Base-by-base conservation (phyloP, 2,113 vertebrate species). In the Notarius lentiginosus region DNA sequence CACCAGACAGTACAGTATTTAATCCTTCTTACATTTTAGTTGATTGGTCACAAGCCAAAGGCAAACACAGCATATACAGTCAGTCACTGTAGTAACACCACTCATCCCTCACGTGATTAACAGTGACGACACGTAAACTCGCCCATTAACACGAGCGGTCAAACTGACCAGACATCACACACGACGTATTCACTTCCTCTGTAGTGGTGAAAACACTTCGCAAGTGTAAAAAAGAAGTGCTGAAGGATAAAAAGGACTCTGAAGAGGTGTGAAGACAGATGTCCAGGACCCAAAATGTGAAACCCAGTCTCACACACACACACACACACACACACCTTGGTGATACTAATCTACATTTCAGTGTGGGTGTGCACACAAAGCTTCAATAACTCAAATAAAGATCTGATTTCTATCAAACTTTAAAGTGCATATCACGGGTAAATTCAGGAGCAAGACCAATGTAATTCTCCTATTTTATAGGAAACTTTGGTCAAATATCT, bases 321-420 rank as follows among this genome's bases (percentile, higher is more conserved):
- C 70, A 58, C 58, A 70, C 82, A 30, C 30, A 60, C 24, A 22
- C 41, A 18, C 41, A 18, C 27, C 56, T 80, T 85, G 85, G 83
- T 65, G 66, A 86, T 82, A 60, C 56, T 77, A 82, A 88, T 86
- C 11, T 2, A 5, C n/a, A 8, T 55, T 1, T 20, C 24, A 70
- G 20, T 77, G 1, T 63, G 34, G 1, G 41, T 4, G 14, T 17
- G 27, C 34, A 66, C 18, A 73, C 56, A 61, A 47, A 47, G 30
- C 10, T 75, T 82, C 47, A 56, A 63, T 65, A 77, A 30, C 2
- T 7, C 1, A n/a, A 4, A 3, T 4, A 41, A 41, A 41, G 41
- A 41, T 41, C 41, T 41, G 41, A 41, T 41, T 41, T 41, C 41
- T 41, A 41, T 41, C 41, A 41, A 41, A 41, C 41, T 41, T 41